Conservation (phyloP, 2,888 invertebrate species). For the Prenolepis imparis region DNA sequence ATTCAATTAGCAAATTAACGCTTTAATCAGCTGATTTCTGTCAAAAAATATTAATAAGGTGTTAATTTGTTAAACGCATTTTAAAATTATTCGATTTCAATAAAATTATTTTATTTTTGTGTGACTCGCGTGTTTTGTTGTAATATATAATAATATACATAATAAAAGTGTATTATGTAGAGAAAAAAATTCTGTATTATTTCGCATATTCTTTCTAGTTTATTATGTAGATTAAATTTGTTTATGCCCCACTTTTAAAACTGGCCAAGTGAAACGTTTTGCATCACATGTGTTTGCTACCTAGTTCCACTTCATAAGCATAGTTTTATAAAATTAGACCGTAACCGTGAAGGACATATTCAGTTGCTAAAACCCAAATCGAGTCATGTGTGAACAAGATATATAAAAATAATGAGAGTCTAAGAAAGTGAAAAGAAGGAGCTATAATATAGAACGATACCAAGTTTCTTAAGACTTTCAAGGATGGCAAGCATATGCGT, state of each 20-base stretch:
- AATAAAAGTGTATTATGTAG: too few relatives aligned
- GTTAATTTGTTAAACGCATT: too few relatives aligned
- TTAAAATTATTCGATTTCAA: neutral
- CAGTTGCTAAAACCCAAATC: constrained; percentile 14
- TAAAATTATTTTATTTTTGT: too few relatives aligned
- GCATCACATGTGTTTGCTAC: neutral
- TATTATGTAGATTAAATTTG: neutral
- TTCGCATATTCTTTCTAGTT: neutral
- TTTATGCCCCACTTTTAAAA: constrained; percentile 2
- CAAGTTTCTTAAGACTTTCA: constrained; percentile 37
- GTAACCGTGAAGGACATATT: neutral
- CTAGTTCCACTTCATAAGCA: neutral
- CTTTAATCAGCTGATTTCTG: too few relatives aligned
- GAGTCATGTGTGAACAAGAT: neutral
- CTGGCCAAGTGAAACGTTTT: neutral
- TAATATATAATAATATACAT: neutral
- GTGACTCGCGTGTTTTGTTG: too few relatives aligned
- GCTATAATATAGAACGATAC: constrained; percentile 17
- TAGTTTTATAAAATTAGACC: neutral
- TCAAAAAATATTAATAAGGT: too few relatives aligned
- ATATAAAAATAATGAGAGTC: constrained; percentile 39
- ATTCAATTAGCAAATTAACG: too few relatives aligned
- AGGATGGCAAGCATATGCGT: constrained; percentile 43
- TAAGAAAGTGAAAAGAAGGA: constrained; percentile 45
- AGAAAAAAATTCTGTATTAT: neutral